Conservation (phyloP, 92 coral and sea anemone genomes). For the Porites evermanni region DNA sequence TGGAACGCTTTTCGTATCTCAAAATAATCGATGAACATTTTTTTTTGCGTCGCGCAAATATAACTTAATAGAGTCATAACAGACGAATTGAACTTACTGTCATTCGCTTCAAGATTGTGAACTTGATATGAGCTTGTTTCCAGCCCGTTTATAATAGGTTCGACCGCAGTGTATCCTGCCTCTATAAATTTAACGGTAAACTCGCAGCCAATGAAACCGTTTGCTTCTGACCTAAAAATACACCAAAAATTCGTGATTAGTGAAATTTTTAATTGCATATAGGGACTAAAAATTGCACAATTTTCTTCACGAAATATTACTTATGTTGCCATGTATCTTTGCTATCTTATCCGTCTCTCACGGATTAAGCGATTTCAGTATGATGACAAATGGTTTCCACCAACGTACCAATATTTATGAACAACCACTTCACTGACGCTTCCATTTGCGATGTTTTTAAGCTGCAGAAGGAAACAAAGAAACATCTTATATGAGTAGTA, state of each 20-base stretch:
- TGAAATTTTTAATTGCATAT: background rate
- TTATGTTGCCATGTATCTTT: too few species aligned
- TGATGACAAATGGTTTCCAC: too few species aligned
- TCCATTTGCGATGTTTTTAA: background rate
- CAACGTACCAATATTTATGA: conserved; percentile 20
- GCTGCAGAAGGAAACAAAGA: background rate
- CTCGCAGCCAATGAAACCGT: conserved; percentile 5
- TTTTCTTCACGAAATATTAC: too few species aligned
- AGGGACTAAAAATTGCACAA: background rate
- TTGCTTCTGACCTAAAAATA: background rate
- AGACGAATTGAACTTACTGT: conserved; percentile 11
- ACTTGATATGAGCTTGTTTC: conserved; percentile 3
- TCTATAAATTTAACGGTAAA: conserved; percentile 4
- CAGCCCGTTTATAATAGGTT: conserved; percentile 29
- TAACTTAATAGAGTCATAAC: background rate
- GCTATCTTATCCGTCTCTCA: too few species aligned
- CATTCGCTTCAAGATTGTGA: conserved; percentile 26
- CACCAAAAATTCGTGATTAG: background rate
- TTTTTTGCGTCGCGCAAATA: background rate
- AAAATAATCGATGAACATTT: background rate
- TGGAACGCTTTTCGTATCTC: too few species aligned
- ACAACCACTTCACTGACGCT: background rate
- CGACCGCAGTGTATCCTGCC: conserved; percentile 24
- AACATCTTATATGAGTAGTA: too few species aligned
- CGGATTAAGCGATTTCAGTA: too few species aligned